These are phyloP conservation scores for Thamnophis sirtalis DNA, from an alignment of 2,113 vertebrate genomes.

Conservation along the genomic window DNA sequence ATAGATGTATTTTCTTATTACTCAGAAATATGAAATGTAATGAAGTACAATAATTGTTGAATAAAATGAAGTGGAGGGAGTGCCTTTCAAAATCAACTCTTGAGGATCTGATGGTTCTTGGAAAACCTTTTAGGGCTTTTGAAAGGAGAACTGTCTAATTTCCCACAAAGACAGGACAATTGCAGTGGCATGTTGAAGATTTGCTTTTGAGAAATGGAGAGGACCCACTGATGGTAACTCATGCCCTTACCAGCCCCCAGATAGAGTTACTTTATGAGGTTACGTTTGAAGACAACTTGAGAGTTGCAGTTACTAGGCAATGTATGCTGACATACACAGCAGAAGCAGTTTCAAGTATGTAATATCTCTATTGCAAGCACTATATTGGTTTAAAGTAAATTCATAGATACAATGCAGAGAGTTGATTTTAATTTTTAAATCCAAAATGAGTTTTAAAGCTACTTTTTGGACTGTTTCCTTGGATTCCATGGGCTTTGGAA, in stretches of 20 bases:
- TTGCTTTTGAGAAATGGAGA: not conserved
- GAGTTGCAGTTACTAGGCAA: not conserved
- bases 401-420: not conserved
- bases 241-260: not conserved
- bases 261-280: not conserved
- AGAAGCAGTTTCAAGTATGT: not conserved
- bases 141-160: not conserved
- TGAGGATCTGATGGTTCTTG: not conserved
- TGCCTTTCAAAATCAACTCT: not conserved
- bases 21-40: not conserved
- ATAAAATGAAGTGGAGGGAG: conserved; percentile 1
- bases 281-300: not conserved
- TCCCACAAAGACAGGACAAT: not conserved
- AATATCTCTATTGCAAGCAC: not conserved
- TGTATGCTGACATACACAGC: not conserved
- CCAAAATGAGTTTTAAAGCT: not conserved
- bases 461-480: not conserved
- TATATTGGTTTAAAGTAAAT: not conserved
- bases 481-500: not conserved
- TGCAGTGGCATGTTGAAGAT: not conserved
- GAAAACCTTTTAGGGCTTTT: not conserved
- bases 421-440: not conserved
- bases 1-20: not conserved
- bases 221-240: not conserved
- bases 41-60: conserved; percentile 35